Base-by-base conservation (phyloP, 2,113 vertebrate genomes). In the Onychostoma macrolepis region DNA sequence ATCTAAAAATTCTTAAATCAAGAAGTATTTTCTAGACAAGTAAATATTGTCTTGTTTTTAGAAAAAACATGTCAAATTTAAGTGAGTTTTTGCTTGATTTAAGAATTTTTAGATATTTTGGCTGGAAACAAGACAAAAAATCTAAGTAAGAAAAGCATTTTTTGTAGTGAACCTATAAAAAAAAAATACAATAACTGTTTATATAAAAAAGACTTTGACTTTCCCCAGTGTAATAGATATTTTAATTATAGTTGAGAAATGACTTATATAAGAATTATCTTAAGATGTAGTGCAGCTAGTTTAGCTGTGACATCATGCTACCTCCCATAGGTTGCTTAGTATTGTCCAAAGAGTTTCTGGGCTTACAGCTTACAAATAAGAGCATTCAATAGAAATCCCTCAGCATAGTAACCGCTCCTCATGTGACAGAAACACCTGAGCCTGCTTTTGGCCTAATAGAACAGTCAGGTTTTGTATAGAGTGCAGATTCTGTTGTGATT, bases 341-440 rank as follows among this genome's bases (percentile, higher is more conserved):
- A 76, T 48, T 28, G 74, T 48, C 24, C n/a, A 48, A 48, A 48
- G n/a, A 28, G n/a, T 76, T 76, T 76, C 74, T 76, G 74, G 12
- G n/a, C 43, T 76, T 26, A 76, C 43, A 48, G n/a, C n/a, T 76
- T n/a, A 76, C 13, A 45, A 48, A 48, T 76, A 48, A 76, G 24
- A 17, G n/a, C n/a, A 76, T 76, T 76, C 6, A 6, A 28, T 76
- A 28, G 43, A 45, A 26, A 76, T 48, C 13, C 74, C n/a, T 48
- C n/a, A n/a, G 36, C 36, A 75, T 76, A 26, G n/a, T 43, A 76
- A 76, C 41, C 24, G 7, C 74, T 48, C 43, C n/a, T 76, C 43
- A 45, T 76, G 41, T 26, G 38, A 43, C 72, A 75, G 15, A 45
- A 76, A 48, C 41, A 76, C 74, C n/a, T 76, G 74, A 76, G n/a